phyloP scores from a whole-genome alignment of 2,113 vertebrate genomes.

The Piprites chloris region DNA sequence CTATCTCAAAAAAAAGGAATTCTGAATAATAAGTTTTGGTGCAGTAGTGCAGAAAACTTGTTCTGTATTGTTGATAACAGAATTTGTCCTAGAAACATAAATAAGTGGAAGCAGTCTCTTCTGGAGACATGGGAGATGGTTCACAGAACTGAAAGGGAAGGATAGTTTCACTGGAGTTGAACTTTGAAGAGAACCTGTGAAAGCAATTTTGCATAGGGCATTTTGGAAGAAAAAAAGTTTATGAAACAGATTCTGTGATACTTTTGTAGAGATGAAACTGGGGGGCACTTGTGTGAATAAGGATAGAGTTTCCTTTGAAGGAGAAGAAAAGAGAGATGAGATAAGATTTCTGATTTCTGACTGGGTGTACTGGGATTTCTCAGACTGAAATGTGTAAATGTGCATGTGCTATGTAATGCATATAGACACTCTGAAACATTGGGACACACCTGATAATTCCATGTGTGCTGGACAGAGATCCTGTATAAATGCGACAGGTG shows the following conservation, averaged over 20 bases:
- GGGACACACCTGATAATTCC: not conserved
- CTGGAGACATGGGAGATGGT: not conserved
- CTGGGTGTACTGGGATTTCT: not conserved
- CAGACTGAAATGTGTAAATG: not conserved
- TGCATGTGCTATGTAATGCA: not conserved
- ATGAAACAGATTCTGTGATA: not conserved
- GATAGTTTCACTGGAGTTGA: not conserved
- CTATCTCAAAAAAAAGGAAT: not conserved
- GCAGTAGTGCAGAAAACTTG: not conserved
- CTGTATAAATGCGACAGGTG: fast-evolving
- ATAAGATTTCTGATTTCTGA: not conserved
- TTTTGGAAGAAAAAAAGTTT: not conserved
- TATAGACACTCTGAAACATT: not conserved
- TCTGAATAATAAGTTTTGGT: not conserved
- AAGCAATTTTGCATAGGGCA: not conserved
- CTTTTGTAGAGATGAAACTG: not conserved
- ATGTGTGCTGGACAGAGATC: not conserved
- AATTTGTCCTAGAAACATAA: not conserved
- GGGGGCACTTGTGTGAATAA: not conserved
- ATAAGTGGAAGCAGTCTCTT: not conserved
- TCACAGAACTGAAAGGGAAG: not conserved
- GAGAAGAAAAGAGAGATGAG: not conserved
- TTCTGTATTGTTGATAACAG: not conserved
- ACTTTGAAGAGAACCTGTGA: not conserved
- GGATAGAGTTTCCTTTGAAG: not conserved